Evolutionary conservation across 2,797 vertebrate species (phyloP).

Genomic region (Peromyscus eremicus): DNA sequence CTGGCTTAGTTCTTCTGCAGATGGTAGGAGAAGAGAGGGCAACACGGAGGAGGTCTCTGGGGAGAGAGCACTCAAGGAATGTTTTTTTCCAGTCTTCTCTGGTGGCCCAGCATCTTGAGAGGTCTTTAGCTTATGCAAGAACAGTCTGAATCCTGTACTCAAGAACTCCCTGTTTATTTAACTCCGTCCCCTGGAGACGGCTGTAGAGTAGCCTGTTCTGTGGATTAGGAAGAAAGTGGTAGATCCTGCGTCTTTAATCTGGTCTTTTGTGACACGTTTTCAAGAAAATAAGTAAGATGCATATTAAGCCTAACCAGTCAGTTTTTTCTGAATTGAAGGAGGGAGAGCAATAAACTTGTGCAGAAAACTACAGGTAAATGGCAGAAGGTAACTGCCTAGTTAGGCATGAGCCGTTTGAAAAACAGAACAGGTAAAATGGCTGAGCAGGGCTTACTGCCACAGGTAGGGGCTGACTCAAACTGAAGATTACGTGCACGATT

Average conservation of each 20-base stretch:
- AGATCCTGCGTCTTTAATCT: slow-evolving; percentile 65
- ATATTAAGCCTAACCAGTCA: slow-evolving; percentile 61
- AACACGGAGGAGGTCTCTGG: neutral
- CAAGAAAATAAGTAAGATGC: slow-evolving; percentile 75
- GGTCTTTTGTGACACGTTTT: slow-evolving; percentile 71
- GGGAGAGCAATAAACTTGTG: slow-evolving; percentile 40
- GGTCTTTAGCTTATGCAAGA: neutral
- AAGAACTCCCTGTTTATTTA: neutral
- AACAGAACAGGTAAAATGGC: slow-evolving; percentile 65
- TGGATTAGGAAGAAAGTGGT: slow-evolving; percentile 46
- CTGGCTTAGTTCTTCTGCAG: slow-evolving; percentile 53
- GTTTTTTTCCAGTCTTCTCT: neutral
- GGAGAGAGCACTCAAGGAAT: neutral
- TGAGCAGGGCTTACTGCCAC: slow-evolving; percentile 39
- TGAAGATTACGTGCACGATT: neutral
- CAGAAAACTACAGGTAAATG: slow-evolving; percentile 51
- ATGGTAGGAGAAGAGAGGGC: neutral
- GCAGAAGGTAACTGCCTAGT: slow-evolving; percentile 56
- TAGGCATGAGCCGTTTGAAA: slow-evolving; percentile 76
- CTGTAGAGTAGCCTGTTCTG: slow-evolving; percentile 56
- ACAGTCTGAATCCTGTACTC: neutral
- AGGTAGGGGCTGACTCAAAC: neutral
- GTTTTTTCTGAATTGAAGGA: slow-evolving; percentile 24
- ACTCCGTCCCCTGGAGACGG: neutral
- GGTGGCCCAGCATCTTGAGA: neutral